Base-by-base conservation (phyloP, 2,797 vertebrate species). In the Labroides dimidiatus region DNA sequence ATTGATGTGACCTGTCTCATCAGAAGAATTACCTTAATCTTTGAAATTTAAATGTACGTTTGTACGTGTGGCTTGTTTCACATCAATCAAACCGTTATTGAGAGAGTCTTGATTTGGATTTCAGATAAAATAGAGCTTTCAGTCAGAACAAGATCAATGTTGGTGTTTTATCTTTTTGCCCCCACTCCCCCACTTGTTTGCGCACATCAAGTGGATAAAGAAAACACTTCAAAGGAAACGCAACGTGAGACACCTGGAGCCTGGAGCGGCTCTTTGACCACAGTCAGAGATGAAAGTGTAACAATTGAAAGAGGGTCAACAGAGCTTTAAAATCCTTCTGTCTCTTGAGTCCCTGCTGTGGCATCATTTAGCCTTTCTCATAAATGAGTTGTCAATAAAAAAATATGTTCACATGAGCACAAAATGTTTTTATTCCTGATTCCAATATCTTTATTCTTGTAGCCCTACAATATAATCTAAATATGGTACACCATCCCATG, bases 171-270 rank as follows among this genome's bases (percentile, higher is more conserved):
- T 45, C 21, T 9, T 2, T 49, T 14, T 21, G 27, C 21, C 21
- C 14, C 8, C 23, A 13, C 20, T 14, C 21, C 21, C 14, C 8
- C 23, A 13, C 20, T 14, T 48, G 20, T 48, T 23, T 48, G 20
- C 19, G 7, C 48, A 49, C 48, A 24, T 49, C 48, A 2, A 24
- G 14, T 15, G 48, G 48, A 49, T 24, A 21, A 21, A 49, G 14
- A 49, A n/a, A 49, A 27, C 48, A 49, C 48, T 49, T 49, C 48
- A 49, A 49, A 49, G 48, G 15, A 21, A 49, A 24, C 48, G 27
- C 48, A 24, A 24, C 7, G 13, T 49, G 48, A 49, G 21, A 24
- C 48, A 49, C 48, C 21, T 24, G 48, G 14, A 49, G 47, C 47
- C 47, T 12, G 47, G 48, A 49, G 48, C 48, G 8, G 14, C 48